These are phyloP conservation scores for Andricus quercusramuli DNA, from an alignment of 2,888 invertebrate genomes.

Conservation along the genomic window DNA sequence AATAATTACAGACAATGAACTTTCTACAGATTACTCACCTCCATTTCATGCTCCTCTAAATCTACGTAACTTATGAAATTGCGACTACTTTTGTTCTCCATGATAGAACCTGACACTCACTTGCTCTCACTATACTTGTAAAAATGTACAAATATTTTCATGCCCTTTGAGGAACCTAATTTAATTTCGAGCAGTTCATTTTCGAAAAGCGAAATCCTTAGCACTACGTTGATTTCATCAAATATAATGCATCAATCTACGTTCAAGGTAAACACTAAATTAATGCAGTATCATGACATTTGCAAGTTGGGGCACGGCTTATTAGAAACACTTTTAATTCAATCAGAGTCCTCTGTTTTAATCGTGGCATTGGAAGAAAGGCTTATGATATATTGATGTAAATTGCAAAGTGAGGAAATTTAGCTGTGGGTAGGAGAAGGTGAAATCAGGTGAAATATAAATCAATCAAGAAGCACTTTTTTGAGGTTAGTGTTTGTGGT, in stretches of 20 bases:
- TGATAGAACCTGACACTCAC: slow-evolving; percentile 46
- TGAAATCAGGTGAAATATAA: too few relatives aligned
- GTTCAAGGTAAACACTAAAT: not conserved
- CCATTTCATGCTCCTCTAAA: slow-evolving; percentile 77
- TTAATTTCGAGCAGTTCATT: not conserved
- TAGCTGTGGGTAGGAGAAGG: too few relatives aligned
- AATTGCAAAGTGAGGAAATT: too few relatives aligned
- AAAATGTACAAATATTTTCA: not conserved
- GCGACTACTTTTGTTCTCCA: slow-evolving; percentile 76
- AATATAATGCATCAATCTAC: not conserved
- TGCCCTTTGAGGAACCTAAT: not conserved
- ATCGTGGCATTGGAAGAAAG: too few relatives aligned
- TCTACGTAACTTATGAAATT: slow-evolving; percentile 79
- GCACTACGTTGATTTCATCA: not conserved
- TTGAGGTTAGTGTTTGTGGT: too few relatives aligned
- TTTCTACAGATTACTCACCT: slow-evolving; percentile 69
- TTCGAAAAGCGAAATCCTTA: not conserved
- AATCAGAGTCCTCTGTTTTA: too few relatives aligned
- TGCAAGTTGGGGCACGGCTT: not conserved
- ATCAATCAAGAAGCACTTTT: too few relatives aligned
- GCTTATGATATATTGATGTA: too few relatives aligned
- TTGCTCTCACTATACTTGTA: not conserved
- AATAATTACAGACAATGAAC: not conserved
- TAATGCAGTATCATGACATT: slow-evolving; percentile 37
- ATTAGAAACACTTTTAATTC: too few relatives aligned